Evolutionary conservation across 2,797 vertebrate genomes (phyloP).

Genomic region (Chrysocyon brachyurus): DNA sequence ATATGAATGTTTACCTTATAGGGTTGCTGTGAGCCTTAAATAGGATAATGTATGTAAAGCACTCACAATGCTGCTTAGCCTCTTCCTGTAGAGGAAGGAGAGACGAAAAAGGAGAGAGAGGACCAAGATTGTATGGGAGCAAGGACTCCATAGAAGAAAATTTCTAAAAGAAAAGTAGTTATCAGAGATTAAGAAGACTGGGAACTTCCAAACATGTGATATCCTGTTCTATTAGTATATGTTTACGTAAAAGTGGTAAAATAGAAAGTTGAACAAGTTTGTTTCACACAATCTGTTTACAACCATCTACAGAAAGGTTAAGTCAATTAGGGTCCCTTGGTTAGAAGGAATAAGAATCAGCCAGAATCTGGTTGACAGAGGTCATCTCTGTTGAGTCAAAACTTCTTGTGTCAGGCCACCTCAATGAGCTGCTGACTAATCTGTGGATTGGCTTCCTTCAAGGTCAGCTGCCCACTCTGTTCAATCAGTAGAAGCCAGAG

Average conservation of each 20-base stretch:
- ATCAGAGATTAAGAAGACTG: neutral
- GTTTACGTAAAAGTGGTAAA: constrained; percentile 1
- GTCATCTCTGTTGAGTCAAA: constrained; percentile 70
- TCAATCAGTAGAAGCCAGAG: neutral
- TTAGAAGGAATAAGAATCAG: constrained; percentile 62
- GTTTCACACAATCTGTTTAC: neutral
- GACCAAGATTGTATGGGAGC: neutral
- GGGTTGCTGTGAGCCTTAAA: neutral
- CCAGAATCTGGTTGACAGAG: constrained; percentile 66
- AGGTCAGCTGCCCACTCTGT: neutral
- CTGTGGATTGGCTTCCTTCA: neutral
- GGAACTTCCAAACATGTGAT: constrained; percentile 5
- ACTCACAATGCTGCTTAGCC: neutral
- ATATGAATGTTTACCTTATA: neutral
- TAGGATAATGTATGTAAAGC: constrained; percentile 17
- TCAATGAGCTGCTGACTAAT: neutral
- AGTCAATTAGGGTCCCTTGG: constrained; percentile 46
- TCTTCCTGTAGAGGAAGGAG: neutral
- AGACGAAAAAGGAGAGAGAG: neutral
- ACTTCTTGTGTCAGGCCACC: neutral
- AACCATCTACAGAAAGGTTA: constrained; percentile 16
- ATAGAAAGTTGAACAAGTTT: constrained; percentile 35
- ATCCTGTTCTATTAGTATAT: constrained; percentile 44
- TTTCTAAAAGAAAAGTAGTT: constrained; percentile 50
- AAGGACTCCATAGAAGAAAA: neutral